These are phyloP conservation scores for Siniperca obscura DNA, from an alignment of 2,797 vertebrate species.

Conservation along the genomic window DNA sequence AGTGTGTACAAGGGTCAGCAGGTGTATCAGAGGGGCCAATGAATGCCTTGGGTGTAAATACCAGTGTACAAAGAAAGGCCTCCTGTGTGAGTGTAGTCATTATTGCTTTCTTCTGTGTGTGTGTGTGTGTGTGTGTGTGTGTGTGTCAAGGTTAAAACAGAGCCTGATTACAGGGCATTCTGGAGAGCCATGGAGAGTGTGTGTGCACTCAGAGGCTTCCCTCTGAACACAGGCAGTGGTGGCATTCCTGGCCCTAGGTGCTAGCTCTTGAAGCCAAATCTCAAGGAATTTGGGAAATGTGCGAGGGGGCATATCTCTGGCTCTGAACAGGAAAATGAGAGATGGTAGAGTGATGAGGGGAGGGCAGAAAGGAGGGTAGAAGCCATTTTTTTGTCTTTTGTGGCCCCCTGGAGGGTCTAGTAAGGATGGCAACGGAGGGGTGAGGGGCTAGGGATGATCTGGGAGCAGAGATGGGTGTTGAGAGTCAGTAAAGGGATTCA, in stretches of 20 bases:
- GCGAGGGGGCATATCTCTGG: slow-evolving; percentile 74
- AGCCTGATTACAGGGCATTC: slow-evolving; percentile 83
- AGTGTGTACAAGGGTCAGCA: slow-evolving; percentile 80
- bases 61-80: slow-evolving; percentile 74
- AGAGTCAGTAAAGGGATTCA: not conserved
- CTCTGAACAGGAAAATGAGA: slow-evolving; percentile 69
- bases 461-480: slow-evolving; percentile 1
- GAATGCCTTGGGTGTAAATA: slow-evolving; percentile 79
- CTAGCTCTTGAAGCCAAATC: slow-evolving; percentile 81
- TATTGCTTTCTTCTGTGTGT: slow-evolving; percentile 82
- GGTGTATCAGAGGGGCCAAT: slow-evolving; percentile 63
- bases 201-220: slow-evolving; percentile 66
- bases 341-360: slow-evolving; percentile 50
- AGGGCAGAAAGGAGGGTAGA: slow-evolving; percentile 24
- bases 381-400: slow-evolving; percentile 50
- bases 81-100: slow-evolving; percentile 78
- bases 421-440: slow-evolving; percentile 51
- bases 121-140: slow-evolving; percentile 49
- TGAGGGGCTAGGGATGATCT: slow-evolving; percentile 14
- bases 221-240: slow-evolving; percentile 77
- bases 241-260: slow-evolving; percentile 82
- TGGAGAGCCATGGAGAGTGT: slow-evolving; percentile 68
- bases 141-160: slow-evolving; percentile 86
- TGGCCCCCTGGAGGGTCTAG: slow-evolving; percentile 66
- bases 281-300: slow-evolving; percentile 85